Percentiles rank a stretch among this genome's conserved stretches.
Conservation (phyloP, 2,113 vertebrate species). For the Chaetura pelagica region DNA sequence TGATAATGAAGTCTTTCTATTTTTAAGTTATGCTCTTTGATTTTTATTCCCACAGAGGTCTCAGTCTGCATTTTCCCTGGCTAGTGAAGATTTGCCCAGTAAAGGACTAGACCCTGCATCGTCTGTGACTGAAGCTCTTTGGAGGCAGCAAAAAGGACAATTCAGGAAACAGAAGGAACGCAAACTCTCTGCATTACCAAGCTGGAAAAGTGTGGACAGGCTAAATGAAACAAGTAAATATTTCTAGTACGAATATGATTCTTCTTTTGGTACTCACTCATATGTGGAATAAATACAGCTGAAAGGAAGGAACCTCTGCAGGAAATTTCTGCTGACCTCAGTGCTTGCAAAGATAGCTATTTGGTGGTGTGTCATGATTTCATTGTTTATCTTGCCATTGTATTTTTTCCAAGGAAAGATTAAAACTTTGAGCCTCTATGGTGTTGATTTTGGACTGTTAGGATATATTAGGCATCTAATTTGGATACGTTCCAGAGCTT, state of each 20-base stretch:
- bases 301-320: not conserved
- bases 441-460: not conserved
- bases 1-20: not conserved
- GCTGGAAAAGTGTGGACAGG: slow-evolving; percentile 88
- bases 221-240: slow-evolving; percentile 89
- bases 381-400: not conserved
- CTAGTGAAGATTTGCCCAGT: slow-evolving; percentile 79
- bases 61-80: slow-evolving; percentile 85
- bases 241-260: slow-evolving; percentile 34
- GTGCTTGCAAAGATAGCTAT: not conserved
- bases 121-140: slow-evolving; percentile 22
- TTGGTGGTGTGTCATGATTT: not conserved
- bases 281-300: not conserved
- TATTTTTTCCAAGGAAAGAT: not conserved
- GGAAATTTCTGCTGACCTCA: not conserved
- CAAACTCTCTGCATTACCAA: slow-evolving; percentile 78
- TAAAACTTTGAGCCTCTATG: not conserved
- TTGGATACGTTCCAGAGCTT: not conserved
- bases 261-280: not conserved
- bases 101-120: slow-evolving; percentile 70
- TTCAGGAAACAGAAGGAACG: slow-evolving; percentile 78
- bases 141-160: slow-evolving; percentile 66
- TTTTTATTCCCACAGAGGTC: slow-evolving; percentile 80
- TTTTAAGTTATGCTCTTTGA: not conserved
- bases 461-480: not conserved